Conservation (phyloP, 2,113 vertebrate genomes). For the Petrocephalus zakoni region DNA sequence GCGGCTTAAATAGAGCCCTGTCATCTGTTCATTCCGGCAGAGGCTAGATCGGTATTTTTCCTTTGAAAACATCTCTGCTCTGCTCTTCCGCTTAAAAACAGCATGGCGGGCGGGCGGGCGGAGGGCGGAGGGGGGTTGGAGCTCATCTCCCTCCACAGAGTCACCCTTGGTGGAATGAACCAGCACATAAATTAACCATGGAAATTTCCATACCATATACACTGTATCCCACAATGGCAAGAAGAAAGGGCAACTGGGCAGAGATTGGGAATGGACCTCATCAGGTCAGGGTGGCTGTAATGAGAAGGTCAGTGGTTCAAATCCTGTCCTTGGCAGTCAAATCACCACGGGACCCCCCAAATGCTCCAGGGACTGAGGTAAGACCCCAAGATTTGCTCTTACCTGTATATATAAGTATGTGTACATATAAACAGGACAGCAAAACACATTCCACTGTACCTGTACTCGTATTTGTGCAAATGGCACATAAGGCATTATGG, state of each 20-base stretch:
- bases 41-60: not conserved
- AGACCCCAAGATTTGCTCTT: not conserved
- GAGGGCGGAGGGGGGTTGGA: not conserved
- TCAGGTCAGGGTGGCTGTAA: not conserved
- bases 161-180: not conserved
- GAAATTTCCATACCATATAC: not conserved
- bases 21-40: not conserved
- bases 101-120: no score
- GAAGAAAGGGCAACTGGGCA: not conserved
- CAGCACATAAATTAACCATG: not conserved
- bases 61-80: not conserved
- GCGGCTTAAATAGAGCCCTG: not conserved
- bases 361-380: not conserved
- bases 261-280: not conserved
- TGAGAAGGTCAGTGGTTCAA: not conserved
- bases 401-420: not conserved
- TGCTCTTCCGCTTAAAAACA: not conserved
- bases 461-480: not conserved
- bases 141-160: not conserved
- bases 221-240: not conserved
- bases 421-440: not conserved
- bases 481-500: not conserved
- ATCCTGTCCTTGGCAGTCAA: not conserved
- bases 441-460: not conserved
- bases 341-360: no score